Percentiles rank a stretch among this genome's conserved stretches.
These are phyloP conservation scores for Temnothorax ravouxi DNA, from an alignment of 2,888 invertebrate genomes.

Conservation along the genomic window DNA sequence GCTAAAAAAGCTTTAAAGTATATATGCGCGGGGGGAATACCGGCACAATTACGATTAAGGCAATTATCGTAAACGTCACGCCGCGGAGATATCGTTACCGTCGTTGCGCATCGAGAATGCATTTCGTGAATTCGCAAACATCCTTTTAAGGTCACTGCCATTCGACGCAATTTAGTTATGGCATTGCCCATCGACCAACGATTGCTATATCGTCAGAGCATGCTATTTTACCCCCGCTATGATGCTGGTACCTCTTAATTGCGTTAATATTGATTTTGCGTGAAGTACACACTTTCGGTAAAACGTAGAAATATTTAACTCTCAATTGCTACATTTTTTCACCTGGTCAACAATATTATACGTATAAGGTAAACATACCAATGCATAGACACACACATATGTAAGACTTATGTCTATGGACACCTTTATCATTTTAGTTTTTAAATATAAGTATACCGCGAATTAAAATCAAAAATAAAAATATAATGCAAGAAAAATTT, in stretches of 20 bases:
- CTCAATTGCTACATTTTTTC: neutral
- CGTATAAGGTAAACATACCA: too few relatives aligned
- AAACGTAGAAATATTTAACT: neutral
- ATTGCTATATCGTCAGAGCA: slow-evolving; percentile 3
- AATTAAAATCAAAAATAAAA: too few relatives aligned
- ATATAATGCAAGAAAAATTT: too few relatives aligned
- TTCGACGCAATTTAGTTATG: slow-evolving; percentile 29
- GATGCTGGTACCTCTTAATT: neutral
- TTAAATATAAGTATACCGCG: too few relatives aligned
- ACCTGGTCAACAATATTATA: neutral
- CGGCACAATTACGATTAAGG: slow-evolving; percentile 36
- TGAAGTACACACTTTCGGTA: neutral
- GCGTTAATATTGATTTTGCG: neutral
- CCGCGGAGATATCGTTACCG: slow-evolving; percentile 23
- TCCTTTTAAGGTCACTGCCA: slow-evolving; percentile 12
- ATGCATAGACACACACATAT: too few relatives aligned
- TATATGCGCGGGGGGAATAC: neutral
- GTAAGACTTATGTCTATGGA: too few relatives aligned
- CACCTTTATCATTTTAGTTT: too few relatives aligned
- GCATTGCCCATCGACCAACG: slow-evolving; percentile 2
- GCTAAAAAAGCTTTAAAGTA: slow-evolving; percentile 41
- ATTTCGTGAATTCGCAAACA: slow-evolving; percentile 34
- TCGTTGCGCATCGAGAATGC: slow-evolving; percentile 18
- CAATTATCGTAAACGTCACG: slow-evolving; percentile 45
- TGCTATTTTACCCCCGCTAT: neutral